These are phyloP conservation scores for Acridotheres tristis DNA, from an alignment of 2,797 vertebrate genomes.

Conservation along the genomic window DNA sequence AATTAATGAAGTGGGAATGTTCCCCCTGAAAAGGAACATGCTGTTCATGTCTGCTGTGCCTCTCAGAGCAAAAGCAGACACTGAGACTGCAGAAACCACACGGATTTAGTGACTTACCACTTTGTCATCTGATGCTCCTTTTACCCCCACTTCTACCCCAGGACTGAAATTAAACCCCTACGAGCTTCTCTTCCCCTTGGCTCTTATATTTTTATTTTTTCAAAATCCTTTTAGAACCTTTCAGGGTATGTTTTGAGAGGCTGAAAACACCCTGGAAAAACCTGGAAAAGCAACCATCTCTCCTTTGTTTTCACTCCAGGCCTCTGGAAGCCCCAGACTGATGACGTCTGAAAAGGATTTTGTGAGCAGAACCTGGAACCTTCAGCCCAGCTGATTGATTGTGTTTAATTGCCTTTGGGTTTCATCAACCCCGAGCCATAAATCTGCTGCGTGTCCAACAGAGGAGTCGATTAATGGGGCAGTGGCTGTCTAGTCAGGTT, in stretches of 20 bases:
- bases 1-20: slow-evolving; percentile 3
- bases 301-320: neutral
- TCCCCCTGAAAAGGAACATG: neutral
- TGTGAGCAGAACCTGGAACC: neutral
- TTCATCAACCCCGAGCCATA: neutral
- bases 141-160: neutral
- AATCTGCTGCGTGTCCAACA: slow-evolving; percentile 42
- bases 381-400: slow-evolving; percentile 34
- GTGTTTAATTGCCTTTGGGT: slow-evolving; percentile 62
- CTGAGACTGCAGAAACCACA: neutral
- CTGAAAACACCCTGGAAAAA: neutral
- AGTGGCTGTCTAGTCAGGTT: neutral
- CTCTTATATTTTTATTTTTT: neutral
- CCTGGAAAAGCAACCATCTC: neutral
- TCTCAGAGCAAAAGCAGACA: neutral
- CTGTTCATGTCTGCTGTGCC: neutral
- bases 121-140: neutral
- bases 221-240: neutral
- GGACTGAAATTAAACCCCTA: neutral
- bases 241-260: neutral
- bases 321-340: neutral
- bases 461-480: slow-evolving; percentile 5
- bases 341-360: neutral
- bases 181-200: neutral
- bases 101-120: neutral